Evolutionary conservation across 2,888 invertebrate genomes (phyloP).

Genomic region (Acleris holmiana): DNA sequence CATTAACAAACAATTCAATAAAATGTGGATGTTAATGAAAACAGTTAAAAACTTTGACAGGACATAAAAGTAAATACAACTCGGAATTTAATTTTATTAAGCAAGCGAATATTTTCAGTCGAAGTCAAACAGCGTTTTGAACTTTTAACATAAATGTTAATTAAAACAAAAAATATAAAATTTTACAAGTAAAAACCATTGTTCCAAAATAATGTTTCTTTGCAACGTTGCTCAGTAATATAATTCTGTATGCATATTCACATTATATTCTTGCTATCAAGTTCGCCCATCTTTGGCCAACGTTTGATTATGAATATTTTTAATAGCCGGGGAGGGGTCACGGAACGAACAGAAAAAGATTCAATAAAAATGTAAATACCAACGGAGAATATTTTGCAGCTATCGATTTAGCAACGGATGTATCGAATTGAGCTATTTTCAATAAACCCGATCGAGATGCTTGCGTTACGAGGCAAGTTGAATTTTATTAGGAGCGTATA

Average conservation of each 20-base stretch:
- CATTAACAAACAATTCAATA: constrained; percentile 4
- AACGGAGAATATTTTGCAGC: constrained; percentile 44
- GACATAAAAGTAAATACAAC: no score
- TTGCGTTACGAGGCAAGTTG: constrained; percentile 7
- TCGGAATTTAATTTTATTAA: no score
- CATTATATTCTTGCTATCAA: constrained; percentile 34
- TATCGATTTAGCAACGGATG: constrained; percentile 41
- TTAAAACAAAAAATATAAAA: constrained; percentile 20
- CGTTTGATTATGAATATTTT: constrained; percentile 53
- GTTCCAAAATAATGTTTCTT: constrained; percentile 33
- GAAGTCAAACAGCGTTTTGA: constrained; percentile 7
- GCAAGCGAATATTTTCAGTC: constrained; percentile 2
- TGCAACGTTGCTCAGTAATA: constrained; percentile 24
- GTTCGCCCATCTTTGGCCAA: constrained; percentile 35
- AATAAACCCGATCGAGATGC: constrained; percentile 20
- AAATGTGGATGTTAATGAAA: constrained; percentile 1
- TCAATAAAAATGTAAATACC: constrained; percentile 42
- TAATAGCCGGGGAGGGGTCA: constrained; percentile 52
- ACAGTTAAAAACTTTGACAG: neutral
- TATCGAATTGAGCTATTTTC: constrained; percentile 28
- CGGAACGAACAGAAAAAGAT: constrained; percentile 38
- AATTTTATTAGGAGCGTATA: constrained; percentile 4
- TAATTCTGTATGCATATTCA: constrained; percentile 38
- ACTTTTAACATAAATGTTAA: constrained; percentile 12
- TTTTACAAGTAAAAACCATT: constrained; percentile 30